Base-by-base conservation (phyloP, 2,113 vertebrate species). In the Sigmodon hispidus region DNA sequence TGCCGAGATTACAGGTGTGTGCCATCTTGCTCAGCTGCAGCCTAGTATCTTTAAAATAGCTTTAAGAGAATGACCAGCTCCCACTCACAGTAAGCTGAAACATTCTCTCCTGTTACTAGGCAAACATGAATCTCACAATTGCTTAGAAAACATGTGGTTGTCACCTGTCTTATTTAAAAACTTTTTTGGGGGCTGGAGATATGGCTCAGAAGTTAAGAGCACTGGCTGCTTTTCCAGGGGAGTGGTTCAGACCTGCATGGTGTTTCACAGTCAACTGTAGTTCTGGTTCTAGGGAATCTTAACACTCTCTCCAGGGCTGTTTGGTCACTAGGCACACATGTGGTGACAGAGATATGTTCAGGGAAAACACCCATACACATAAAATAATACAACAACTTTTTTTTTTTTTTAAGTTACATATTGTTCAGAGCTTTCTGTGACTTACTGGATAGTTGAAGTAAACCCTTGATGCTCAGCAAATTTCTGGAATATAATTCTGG, bases 31-130 rank as follows among this genome's bases (percentile, higher is more conserved):
- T 86, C 43, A 73, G 45, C 21, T 95, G 5, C 90, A 92, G 34
- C 40, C 96, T 40, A 85, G 19, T n/a, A 10, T 91, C 43, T 89
- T 91, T 90, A 73, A 93, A 95, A 80, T 12, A 96, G 48, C 40
- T 26, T 63, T 70, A 70, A n/a, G 63, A 95, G 24, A 91, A 89
- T 75, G 77, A 17, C 67, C 43, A 79, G 7, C 31, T 96, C 61
- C 61, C 73, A 36, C 40, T 95, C 57, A 34, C 21, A 45, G 89
- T 87, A 67, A 89, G 12, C 19, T 80, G 31, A 87, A 96, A 31
- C 45, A 50, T 12, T 84, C 26, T 95, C 61, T 80, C 19, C 4
- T 29, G 55, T 91, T 88, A 69, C 4, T 12, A 21, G 65, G 31
- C 21, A 96, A 73, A 67, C 3, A 80, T 79, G 48, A 84, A 36